Conservation (phyloP, 2,113 vertebrate genomes). For the Marmota flaviventris region DNA sequence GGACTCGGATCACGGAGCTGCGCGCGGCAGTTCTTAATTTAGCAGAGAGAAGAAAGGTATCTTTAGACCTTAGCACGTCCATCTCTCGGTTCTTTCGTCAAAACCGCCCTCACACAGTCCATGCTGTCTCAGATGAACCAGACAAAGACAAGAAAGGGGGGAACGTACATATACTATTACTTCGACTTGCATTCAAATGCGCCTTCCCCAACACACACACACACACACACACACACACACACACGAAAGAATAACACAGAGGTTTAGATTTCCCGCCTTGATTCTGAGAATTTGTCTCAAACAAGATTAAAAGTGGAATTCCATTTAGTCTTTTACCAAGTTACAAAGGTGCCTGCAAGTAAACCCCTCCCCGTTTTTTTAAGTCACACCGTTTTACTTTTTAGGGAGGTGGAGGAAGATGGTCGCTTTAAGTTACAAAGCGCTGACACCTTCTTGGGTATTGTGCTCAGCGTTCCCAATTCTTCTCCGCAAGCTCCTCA, state of each 20-base stretch:
- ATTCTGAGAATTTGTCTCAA: conserved; percentile 19
- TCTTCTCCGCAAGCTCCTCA: conserved; percentile 9
- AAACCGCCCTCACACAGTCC: not conserved
- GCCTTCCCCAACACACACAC: not conserved
- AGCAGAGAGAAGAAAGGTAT: conserved; percentile 44
- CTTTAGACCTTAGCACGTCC: conserved; percentile 5
- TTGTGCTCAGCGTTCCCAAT: not conserved
- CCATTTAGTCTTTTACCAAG: not conserved
- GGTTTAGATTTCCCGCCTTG: not conserved
- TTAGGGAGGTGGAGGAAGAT: too few relatives aligned
- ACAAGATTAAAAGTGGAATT: conserved; percentile 27
- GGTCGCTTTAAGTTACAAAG: not conserved
- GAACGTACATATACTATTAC: not conserved
- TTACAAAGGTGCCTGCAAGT: not conserved
- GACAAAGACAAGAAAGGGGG: conserved; percentile 59
- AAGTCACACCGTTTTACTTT: conserved; percentile 17
- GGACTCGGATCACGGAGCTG: not conserved
- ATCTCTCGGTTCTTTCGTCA: not conserved
- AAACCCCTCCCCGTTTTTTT: not conserved
- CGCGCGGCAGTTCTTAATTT: conserved; percentile 57
- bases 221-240: not conserved
- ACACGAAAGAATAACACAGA: not conserved
- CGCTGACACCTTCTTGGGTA: not conserved
- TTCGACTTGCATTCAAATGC: not conserved
- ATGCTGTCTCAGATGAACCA: conserved; percentile 11